Evolutionary conservation across 2,888 invertebrate genomes (phyloP), one percentile per base, ranked within the genome.

Genomic region (Drosophila anomelani): DNA sequence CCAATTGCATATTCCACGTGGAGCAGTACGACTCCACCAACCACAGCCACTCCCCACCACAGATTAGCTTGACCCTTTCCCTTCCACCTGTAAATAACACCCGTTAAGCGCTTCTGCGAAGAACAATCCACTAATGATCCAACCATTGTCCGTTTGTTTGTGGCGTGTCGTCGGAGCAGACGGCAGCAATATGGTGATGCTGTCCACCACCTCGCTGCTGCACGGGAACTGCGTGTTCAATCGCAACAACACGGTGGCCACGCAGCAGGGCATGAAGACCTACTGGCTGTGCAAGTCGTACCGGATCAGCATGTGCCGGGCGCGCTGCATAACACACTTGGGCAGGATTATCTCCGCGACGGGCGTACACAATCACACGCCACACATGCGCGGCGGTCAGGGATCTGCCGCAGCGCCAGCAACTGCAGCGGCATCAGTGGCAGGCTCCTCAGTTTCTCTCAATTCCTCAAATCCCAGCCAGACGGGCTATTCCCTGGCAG

Each of bases 261-360:
- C 93, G 34, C 93, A 93, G 75, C 93, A 93, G 84, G 93, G 93
- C 73, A 93, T 93, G 93, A 93, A 93, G 88, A 93, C 93, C 17
- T 93, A 93, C 75, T 93, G 93, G 93, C 88, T 93, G 54, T 93
- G 93, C 78, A 93, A 93, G 75, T 93, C 93, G 3, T 93, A 93
- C 81, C 90, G 93, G 34, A 92, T 93, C 70, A 92, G 92, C 74
- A 93, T 93, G 92, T 93, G 93, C 49, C 91, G 93, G 43, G 93
- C 93, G 6, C 89, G 93, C 66, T 93, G 93, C 70, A 93, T 93
- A 66, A 93, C 93, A 32, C 93, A 93, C 76, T 91, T 93, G 77
- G 93, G 93, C 13, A 88, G 92, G 44, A 92, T 93, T 32, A 93
- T 93, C 78, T 93, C 93, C 9, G 92, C 93, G 29, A 93, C 93